Base-by-base conservation (phyloP, 1,140 invertebrate genomes). In the Triops longicaudatus region DNA sequence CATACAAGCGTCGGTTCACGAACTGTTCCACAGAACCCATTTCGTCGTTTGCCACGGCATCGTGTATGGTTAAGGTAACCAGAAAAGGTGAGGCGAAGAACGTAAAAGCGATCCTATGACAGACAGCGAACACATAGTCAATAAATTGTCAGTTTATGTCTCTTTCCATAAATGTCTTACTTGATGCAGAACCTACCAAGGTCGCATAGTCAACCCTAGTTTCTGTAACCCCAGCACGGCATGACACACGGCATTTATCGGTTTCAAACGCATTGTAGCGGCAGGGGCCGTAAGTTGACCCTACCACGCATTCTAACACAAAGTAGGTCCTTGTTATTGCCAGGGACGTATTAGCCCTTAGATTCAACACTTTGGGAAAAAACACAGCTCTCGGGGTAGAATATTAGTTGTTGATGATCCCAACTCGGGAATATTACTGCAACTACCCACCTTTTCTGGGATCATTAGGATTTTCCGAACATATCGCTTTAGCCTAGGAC, bases 231-330 rank as follows among this genome's bases (percentile, higher is more conserved):
- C 50, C 14, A 63, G 50, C 50, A 63, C 50, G 50, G 50, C 50
- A 63, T 63, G 50, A 14, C 50, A 63, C 50, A 63, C 50, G 17
- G 50, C 50, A 63, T 63, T 63, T 63, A 63, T 22, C 50, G 50
- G 14, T 14, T 22, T 63, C 50, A 1, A 63, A 63, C 50, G 50
- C 14, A 37, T 37, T 37, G 7, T 7, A 37, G 31, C 31, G 31
- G 31, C 7, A 2, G 31, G 31, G 31, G 31, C 31, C 31, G 31
- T 37, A 37, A 37, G 31, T 37, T 37, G 31, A 37, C 7, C 31
- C 31, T 37, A 7, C 31, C 31, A 37, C 31, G 31, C 31, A 37
- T 37, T 37, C 31, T 37, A 37, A 4, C 31, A 7, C 7, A 37
- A 37, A 4, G 7, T 37, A 37, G 31, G 31, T 7, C 31, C 31